These are phyloP conservation scores for Latrodectus elegans DNA, from an alignment of 2,888 invertebrate species.

Conservation along the genomic window DNA sequence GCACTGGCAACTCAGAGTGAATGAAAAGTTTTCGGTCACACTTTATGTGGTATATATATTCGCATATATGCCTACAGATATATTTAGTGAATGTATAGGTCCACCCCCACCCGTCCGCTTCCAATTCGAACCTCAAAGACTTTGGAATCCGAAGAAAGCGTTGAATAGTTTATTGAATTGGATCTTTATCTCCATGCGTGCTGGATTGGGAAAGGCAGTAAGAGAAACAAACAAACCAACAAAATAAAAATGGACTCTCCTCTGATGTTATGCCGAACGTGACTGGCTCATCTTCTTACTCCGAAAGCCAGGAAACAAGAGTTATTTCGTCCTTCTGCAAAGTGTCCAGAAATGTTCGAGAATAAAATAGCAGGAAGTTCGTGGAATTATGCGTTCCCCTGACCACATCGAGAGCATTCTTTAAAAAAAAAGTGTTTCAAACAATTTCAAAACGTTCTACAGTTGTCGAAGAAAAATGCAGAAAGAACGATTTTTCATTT, in stretches of 20 bases:
- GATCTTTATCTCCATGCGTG: constrained; percentile 26
- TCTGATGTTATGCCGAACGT: constrained; percentile 38
- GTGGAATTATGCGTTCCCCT: too few species aligned
- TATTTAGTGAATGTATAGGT: background rate
- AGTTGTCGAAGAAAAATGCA: too few species aligned
- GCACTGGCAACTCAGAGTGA: background rate
- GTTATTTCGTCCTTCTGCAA: background rate
- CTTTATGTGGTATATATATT: constrained; percentile 14
- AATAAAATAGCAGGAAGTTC: background rate
- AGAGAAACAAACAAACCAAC: constrained; percentile 1
- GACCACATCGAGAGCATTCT: too few species aligned
- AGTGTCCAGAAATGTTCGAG: background rate
- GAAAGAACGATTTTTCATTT: too few species aligned
- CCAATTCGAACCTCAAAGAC: background rate
- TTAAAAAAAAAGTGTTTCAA: too few species aligned
- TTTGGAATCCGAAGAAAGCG: background rate
- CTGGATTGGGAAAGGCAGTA: constrained; percentile 7
- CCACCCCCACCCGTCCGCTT: background rate
- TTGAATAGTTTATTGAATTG: constrained; percentile 46
- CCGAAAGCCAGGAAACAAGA: background rate
- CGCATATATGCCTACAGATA: background rate
- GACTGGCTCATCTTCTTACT: constrained; percentile 11
- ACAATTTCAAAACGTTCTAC: too few species aligned
- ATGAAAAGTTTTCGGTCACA: constrained; percentile 12
- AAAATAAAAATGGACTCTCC: constrained; percentile 8